Conservation (phyloP, 2,888 invertebrate species). For the Strigamia maritima region DNA sequence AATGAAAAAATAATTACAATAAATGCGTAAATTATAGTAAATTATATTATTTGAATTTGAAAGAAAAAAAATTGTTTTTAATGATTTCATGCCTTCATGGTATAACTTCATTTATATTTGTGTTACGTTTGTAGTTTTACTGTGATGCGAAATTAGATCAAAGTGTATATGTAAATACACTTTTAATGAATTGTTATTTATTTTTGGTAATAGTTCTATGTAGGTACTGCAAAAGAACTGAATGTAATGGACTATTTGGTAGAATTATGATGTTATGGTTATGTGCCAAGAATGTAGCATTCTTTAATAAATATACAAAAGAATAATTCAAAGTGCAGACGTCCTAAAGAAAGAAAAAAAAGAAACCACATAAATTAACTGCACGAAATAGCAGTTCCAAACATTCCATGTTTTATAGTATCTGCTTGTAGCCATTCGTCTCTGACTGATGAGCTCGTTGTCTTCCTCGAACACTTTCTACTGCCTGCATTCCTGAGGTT, state of each 20-base stretch:
- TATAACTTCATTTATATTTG: neutral
- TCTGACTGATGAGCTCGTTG: slow-evolving; percentile 34
- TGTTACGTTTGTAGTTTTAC: neutral
- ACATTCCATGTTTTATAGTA: slow-evolving; percentile 32
- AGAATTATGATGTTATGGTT: slow-evolving; percentile 6
- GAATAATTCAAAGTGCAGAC: neutral
- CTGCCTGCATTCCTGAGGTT: slow-evolving; percentile 34
- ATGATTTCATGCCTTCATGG: neutral
- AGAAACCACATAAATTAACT: slow-evolving; percentile 32
- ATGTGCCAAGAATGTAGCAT: slow-evolving; percentile 22
- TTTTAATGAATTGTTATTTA: neutral
- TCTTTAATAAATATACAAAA: neutral
- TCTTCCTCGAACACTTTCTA: slow-evolving; percentile 32
- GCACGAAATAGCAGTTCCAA: slow-evolving; percentile 25
- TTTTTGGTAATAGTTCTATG: neutral
- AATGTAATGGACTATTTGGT: neutral
- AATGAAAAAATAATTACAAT: neutral
- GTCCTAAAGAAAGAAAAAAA: slow-evolving; percentile 5
- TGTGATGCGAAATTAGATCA: neutral
- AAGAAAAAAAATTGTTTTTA: neutral
- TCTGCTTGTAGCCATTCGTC: slow-evolving; percentile 28
- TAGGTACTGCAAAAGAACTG: neutral
- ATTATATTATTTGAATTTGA: neutral
- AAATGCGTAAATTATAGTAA: neutral
- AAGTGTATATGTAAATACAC: neutral